Conservation (phyloP, 2,797 vertebrate species). For the Morus bassanus region DNA sequence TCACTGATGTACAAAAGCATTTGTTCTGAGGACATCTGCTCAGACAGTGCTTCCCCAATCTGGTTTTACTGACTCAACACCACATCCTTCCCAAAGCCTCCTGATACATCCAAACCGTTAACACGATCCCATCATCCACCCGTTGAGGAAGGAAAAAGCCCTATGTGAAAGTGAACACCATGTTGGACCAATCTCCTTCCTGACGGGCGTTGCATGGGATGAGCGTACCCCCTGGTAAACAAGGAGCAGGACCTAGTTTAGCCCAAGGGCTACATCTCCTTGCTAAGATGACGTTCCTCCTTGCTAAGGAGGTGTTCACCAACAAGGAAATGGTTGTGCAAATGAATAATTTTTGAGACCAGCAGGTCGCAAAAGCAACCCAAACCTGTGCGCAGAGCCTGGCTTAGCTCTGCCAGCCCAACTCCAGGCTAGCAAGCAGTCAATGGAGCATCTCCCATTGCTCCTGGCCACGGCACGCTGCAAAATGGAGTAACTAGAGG, state of each 20-base stretch:
- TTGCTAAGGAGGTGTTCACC: not conserved
- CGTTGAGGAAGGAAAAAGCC: not conserved
- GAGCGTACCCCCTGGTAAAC: not conserved
- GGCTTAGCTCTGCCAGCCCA: not conserved
- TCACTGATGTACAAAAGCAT: not conserved
- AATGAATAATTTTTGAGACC: not conserved
- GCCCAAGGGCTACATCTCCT: not conserved
- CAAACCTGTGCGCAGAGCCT: not conserved
- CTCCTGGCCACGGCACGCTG: fast-evolving
- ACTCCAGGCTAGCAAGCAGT: fast-evolving
- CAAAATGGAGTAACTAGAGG: fast-evolving
- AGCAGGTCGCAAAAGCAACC: not conserved
- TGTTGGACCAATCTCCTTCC: not conserved
- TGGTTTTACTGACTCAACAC: not conserved
- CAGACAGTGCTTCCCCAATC: not conserved
- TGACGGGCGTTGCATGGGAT: fast-evolving
- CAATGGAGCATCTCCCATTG: not conserved
- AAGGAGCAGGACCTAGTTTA: not conserved
- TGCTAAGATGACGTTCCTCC: not conserved
- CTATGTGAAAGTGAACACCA: not conserved
- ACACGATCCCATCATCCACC: not conserved
- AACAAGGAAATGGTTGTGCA: not conserved
- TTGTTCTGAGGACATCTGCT: not conserved
- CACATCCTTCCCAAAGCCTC: not conserved
- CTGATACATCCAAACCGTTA: not conserved